A percentile compares a stretch with the other conserved stretches of the same genome.
phyloP scores from a whole-genome alignment of 2,113 vertebrate genomes.

The Nannobrachium achirus region DNA sequence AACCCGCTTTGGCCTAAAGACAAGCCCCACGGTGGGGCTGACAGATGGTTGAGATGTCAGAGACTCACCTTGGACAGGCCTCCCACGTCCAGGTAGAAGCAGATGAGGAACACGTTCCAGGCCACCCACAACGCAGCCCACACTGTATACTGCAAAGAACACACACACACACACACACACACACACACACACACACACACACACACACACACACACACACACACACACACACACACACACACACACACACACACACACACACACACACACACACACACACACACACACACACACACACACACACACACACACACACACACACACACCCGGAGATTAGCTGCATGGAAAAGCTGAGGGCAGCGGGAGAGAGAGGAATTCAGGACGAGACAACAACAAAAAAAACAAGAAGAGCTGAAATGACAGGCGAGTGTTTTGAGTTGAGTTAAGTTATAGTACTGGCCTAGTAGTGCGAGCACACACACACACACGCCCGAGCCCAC shows the following conservation, averaged over 20 bases:
- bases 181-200: background rate
- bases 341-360: no score
- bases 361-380: no score
- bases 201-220: background rate
- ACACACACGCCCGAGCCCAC: background rate
- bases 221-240: background rate
- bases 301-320: background rate
- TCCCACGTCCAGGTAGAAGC: slow-evolving; percentile 93
- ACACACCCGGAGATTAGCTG: background rate
- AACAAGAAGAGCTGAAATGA: no score
- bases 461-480: background rate
- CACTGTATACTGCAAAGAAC: slow-evolving; percentile 82
- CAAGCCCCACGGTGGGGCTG: no score
- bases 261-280: background rate
- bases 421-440: no score
- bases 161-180: background rate
- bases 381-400: no score
- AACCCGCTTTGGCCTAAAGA: no score
- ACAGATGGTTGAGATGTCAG: slow-evolving; percentile 7
- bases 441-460: background rate
- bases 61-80: slow-evolving; percentile 89
- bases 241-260: background rate
- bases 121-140: slow-evolving; percentile 92
- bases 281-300: background rate
- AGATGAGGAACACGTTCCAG: slow-evolving; percentile 94